Evolutionary conservation across 2,888 invertebrate genomes (phyloP).

Genomic region (Mythimna pallens): DNA sequence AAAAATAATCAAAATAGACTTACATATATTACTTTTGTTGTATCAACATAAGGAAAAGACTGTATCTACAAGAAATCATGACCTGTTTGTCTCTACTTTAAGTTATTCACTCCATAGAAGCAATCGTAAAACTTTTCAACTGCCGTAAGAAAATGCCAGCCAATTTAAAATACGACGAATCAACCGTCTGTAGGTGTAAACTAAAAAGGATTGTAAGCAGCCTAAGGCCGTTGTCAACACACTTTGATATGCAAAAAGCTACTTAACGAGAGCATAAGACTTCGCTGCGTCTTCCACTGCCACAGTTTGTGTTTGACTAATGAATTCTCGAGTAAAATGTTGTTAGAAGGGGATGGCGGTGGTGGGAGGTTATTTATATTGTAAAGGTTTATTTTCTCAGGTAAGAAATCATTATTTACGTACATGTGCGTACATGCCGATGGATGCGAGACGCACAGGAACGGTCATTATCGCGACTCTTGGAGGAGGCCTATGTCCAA

Average conservation of each 20-base stretch:
- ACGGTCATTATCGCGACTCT: no score
- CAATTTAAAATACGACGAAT: conserved; percentile 35
- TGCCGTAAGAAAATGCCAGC: conserved; percentile 1
- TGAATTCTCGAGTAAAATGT: conserved; percentile 28
- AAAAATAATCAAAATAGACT: no score
- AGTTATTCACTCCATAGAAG: no score
- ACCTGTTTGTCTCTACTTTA: not conserved
- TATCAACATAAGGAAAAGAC: no score
- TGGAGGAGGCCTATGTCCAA: no score
- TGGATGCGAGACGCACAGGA: no score
- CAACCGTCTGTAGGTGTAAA: conserved; percentile 29
- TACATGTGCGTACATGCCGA: no score
- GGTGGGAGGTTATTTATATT: not conserved
- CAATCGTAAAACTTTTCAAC: not conserved
- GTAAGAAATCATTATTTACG: no score
- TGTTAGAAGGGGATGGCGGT: not conserved
- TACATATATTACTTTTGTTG: no score
- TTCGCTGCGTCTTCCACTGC: conserved; percentile 6
- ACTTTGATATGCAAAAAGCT: conserved; percentile 64
- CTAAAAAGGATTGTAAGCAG: conserved; percentile 45
- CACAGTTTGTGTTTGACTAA: conserved; percentile 45
- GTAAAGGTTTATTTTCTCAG: not conserved
- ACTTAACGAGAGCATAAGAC: conserved; percentile 53
- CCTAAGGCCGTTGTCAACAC: conserved; percentile 50
- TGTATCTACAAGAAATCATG: no score